Evolutionary conservation across 2,888 invertebrate species (phyloP), one percentile per base, ranked within the genome.

Genomic region (Tipula helvola): DNA sequence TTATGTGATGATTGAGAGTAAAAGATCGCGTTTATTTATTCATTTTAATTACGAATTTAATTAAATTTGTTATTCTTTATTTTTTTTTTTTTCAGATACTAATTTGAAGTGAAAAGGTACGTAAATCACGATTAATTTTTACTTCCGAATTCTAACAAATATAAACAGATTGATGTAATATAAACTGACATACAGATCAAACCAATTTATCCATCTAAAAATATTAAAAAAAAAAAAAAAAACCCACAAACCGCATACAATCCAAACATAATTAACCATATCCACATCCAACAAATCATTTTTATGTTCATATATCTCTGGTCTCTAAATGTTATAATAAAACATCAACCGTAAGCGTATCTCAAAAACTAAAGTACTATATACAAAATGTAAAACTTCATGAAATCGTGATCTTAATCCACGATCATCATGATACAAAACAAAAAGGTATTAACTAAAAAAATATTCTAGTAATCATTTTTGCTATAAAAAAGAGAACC

Each of bases 351-450:
- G 52, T 57, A 16, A 57, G 52, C 52, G 44, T 44, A 44, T 44
- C 7, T 44, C 44, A 44, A 44, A 44, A 44, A 12, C 12, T 44
- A 44, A 44, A 44, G 89, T 89, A 87, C 91, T 28, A 28, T 28
- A 28, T 28, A 28, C 28, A 28, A 28, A 28, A 28, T 2, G 87
- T 90, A 5, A 91, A 91, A 88, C 90, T 91, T 16, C 91, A 91
- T 87, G 87, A 87, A 36, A 42, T 87, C 36, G 87, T 87, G 36
- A 87, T 71, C 71, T 28, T 71, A 71, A 28, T 71, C 71, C 71
- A 71, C 71, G 71, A 71, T 71, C 71, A 71, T 71, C 28, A 71
- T 28, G 71, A 71, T 71, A 28, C 28, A 71, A 28, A 71, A 57
- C 52, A 57, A 57, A 57, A 16, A 7, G 7, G 28, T 28, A 28